Evolutionary conservation across 2,797 vertebrate species (phyloP), one percentile per base, ranked within the genome.

Genomic region (Epinephelus malabaricus): DNA sequence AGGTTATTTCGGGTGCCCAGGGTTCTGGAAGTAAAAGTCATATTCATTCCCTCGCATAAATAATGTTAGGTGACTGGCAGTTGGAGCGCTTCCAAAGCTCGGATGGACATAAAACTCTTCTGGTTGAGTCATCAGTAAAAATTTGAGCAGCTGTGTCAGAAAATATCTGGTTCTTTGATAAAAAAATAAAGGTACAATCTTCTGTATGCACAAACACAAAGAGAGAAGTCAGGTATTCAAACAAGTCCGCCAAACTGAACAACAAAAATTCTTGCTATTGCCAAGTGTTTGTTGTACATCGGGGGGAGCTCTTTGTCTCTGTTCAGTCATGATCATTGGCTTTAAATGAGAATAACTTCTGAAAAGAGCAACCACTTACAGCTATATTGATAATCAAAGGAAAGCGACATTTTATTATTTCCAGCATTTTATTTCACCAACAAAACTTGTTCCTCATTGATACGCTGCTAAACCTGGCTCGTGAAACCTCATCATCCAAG

Each of bases 31-130:
- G 43, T 66, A 60, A 74, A 73, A 47, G 19, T 64, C 50, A 15
- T 53, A 17, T 54, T 81, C 4, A 66, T 73, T 84, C 68, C 14
- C 30, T 71, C 59, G 51, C 58, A 63, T 50, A 53, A n/a, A 72
- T 71, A 58, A 75, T 73, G 49, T 63, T 34, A 54, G 18, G 46
- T 2, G 3, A 75, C 17, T 61, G 43, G 27, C 23, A 17, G 51
- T 25, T 23, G 55, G 64, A 73, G 60, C 15, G 15, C 43, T 30
- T 75, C 19, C 46, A 56, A 62, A 38, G 49, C 6, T 56, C 25
- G 21, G n/a, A 30, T 56, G 45, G 62, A 23, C 56, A 58, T 2
- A 5, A 67, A 70, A 45, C 45, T 50, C 34, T 27, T 15, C 3
- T 27, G 15, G 51, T 53, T 64, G 30, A 73, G 58, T 76, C 50